Evolutionary conservation across 2,888 invertebrate genomes (phyloP).

Genomic region (Masnerella sp.): DNA sequence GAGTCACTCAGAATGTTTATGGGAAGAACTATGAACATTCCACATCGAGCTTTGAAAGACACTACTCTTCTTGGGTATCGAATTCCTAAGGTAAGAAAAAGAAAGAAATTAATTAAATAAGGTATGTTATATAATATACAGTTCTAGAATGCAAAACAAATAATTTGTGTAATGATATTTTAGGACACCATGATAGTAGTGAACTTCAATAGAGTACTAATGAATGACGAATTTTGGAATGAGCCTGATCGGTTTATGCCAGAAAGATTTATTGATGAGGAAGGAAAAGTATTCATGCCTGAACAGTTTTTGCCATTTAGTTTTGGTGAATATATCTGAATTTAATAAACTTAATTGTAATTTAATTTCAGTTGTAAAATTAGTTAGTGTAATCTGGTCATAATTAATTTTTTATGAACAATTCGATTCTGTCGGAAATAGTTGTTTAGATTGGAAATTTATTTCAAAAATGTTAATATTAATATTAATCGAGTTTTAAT

Average conservation of each 20-base stretch:
- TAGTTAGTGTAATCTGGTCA: neutral
- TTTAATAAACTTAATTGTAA: too few species aligned
- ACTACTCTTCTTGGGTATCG: conserved; percentile 85
- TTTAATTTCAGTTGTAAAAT: too few species aligned
- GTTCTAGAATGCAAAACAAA: neutral
- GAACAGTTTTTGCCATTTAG: conserved; percentile 89
- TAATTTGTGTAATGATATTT: conserved; percentile 43
- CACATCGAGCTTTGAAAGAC: conserved; percentile 87
- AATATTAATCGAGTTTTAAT: too few species aligned
- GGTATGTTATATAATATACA: neutral
- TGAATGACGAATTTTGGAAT: conserved; percentile 83
- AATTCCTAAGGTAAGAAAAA: conserved; percentile 84
- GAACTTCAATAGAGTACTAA: conserved; percentile 85
- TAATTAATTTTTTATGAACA: neutral
- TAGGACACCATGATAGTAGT: conserved; percentile 89
- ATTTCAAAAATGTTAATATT: too few species aligned
- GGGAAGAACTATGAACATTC: conserved; percentile 87
- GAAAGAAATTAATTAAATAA: neutral
- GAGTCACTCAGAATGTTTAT: conserved; percentile 90
- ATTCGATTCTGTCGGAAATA: neutral
- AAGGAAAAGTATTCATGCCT: conserved; percentile 81
- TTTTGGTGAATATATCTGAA: conserved; percentile 78
- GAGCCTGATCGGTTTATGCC: conserved; percentile 86
- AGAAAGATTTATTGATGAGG: conserved; percentile 84
- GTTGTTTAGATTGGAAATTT: too few species aligned